A percentile compares a stretch with the other conserved stretches of the same genome.
Evolutionary conservation across 2,797 vertebrate genomes (phyloP).

Genomic region (Moxostoma hubbsi): DNA sequence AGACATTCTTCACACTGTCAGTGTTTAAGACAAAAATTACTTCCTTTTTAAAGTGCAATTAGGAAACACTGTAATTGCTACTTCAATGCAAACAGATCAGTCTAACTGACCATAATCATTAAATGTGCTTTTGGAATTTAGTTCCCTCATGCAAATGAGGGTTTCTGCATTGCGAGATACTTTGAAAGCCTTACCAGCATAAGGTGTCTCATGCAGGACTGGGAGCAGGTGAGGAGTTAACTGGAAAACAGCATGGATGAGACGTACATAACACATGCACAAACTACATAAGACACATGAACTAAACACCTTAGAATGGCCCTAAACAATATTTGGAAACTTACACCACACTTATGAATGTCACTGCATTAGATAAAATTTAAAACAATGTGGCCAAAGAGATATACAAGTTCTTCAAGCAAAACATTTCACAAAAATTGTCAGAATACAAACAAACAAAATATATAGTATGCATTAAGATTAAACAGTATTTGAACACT

Average conservation of each 20-base stretch:
- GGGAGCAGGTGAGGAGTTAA: constrained; percentile 91
- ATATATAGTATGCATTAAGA: too few relatives aligned
- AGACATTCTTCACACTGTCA: constrained; percentile 2
- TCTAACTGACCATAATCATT: constrained; percentile 6
- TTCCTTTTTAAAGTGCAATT: constrained; percentile 6
- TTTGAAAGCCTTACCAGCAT: constrained; percentile 87
- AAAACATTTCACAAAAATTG: too few relatives aligned
- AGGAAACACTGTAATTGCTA: constrained; percentile 12
- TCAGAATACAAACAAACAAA: too few relatives aligned
- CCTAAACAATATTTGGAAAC: not conserved
- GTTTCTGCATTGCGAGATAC: constrained; percentile 45
- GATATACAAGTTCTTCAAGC: too few relatives aligned
- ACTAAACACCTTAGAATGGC: constrained; percentile 52
- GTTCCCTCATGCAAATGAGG: not conserved
- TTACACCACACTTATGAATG: not conserved
- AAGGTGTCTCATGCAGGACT: constrained; percentile 92
- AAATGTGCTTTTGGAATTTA: constrained; percentile 23
- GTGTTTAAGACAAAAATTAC: not conserved
- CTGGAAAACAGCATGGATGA: constrained; percentile 94
- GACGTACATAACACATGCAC: constrained; percentile 79
- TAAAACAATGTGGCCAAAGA: too few relatives aligned
- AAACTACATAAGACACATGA: constrained; percentile 64
- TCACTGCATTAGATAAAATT: not conserved
- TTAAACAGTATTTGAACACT: too few relatives aligned
- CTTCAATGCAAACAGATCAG: not conserved